Evolutionary conservation across 2,888 invertebrate genomes (phyloP), one percentile per base, ranked within the genome.

Genomic region (Tenthredo amoena): DNA sequence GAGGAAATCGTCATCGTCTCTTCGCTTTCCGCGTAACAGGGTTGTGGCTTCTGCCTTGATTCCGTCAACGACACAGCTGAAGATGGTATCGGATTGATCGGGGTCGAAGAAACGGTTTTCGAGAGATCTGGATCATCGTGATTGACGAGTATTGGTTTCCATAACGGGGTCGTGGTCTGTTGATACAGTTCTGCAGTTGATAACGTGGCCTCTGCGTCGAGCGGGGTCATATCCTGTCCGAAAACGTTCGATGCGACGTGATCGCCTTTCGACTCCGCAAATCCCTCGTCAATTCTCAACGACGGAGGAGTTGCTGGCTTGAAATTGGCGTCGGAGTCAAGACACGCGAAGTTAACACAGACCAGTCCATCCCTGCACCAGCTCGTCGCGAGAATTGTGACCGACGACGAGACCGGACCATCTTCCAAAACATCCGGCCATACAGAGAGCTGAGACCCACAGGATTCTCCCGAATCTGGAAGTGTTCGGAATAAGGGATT

Each of bases 331-430:
- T 31, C 9, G 0, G 10, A 55, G 34, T 77, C 55, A 18, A 18
- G 77, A 77, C 81, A 81, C 6, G n/a, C 21, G 58, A 62, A 81
- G 43, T 81, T 62, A 7, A 37, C 37, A 37, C 81, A 81, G 15
- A 40, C 62, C 12, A 81, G 26, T 37, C 81, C 81, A 4, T 43
- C 65, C 26, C 34, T 21, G 18, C 81, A 81, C 21, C 40, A 26
- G 4, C 62, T 62, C 40, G 81, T 81, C 5, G 62, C 81, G 5
- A 62, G 65, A 55, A 81, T 65, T 0, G 62, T 65, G 6, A 55
- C 47, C 12, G 62, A 74, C 21, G 72, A 74, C 3, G 72, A 43
- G 21, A 43, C 43, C 10, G 72, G 72, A 43, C 15, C 12, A 26
- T 43, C 7, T 9, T n/a, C 21, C 18, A 26, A 62, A 31, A 12